These are phyloP conservation scores for Clarias fuscus DNA, from an alignment of 2,797 vertebrate genomes.

Conservation along the genomic window DNA sequence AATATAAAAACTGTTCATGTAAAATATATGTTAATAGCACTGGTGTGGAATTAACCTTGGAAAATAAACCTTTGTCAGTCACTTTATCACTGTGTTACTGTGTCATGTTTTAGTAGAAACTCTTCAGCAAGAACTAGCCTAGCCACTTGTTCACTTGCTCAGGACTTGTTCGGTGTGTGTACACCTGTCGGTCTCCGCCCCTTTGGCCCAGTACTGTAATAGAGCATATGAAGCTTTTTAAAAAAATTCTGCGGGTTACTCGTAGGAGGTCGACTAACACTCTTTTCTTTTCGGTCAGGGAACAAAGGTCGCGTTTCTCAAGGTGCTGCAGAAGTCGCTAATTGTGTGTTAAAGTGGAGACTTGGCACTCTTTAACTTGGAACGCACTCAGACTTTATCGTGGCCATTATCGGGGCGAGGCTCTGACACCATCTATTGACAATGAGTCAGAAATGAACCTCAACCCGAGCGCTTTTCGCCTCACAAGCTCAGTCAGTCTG, in stretches of 20 bases:
- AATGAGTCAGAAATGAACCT: constrained; percentile 60
- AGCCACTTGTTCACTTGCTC: constrained; percentile 6
- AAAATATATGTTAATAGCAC: constrained; percentile 16
- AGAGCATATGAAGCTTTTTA: not conserved
- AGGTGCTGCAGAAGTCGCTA: constrained; percentile 58
- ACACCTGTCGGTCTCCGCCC: constrained; percentile 49
- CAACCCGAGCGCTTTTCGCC: constrained; percentile 33
- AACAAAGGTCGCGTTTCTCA: constrained; percentile 68
- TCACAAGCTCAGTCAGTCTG: constrained; percentile 30
- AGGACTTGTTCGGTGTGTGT: not conserved
- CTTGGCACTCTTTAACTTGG: constrained; percentile 52
- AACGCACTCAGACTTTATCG: constrained; percentile 47
- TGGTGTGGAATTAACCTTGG: not conserved
- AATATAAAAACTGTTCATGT: not conserved
- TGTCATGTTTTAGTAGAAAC: constrained; percentile 18
- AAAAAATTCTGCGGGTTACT: not conserved
- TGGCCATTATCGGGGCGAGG: constrained; percentile 50
- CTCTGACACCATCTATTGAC: constrained; percentile 54
- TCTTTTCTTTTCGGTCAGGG: constrained; percentile 35
- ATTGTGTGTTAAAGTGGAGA: constrained; percentile 48
- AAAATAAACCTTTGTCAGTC: constrained; percentile 36
- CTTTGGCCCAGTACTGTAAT: constrained; percentile 18
- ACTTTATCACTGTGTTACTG: not conserved
- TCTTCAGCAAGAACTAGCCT: constrained; percentile 26
- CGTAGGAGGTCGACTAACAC: not conserved